Evolutionary conservation across 37 sponge, comb jelly and placozoan genomes (phyloP), one percentile per base, ranked within the genome.

Genomic region (Aphrocallistes beatrix): DNA sequence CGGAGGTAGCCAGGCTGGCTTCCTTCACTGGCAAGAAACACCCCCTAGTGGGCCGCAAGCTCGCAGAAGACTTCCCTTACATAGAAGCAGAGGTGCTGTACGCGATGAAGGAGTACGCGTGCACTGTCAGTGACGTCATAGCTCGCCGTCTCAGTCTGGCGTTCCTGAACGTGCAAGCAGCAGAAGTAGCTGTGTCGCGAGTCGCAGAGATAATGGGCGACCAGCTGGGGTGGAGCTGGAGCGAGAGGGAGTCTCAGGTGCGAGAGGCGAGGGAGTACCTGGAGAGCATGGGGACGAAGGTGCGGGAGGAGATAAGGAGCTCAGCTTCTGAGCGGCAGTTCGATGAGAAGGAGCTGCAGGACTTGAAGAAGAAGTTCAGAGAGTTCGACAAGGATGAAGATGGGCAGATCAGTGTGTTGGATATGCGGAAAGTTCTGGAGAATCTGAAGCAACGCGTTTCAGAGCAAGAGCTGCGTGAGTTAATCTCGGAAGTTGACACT

Each of bases 31-130:
- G 99, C 50, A 87, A 88, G 34, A 83, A 96, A 30, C 96, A 94
- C 93, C 99, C 99, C 0, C 87, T 99, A 36, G 89, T 94, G 9
- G 99, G 99, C 0, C 51, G 50, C 37, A 83, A 90, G n/a, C 88
- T 99, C 9, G 90, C 90, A 21, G 84, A 90, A 0, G 96, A 96
- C 84, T 94, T 94, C 84, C 99, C 99, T 10, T 99, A 96, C 89
- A 93, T 99, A 37, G 99, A 99, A 69, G 94, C 94, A 19, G 96
- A 99, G 83, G 92, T 99, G 39, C 83, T 83, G 87, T 94, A 96
- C 49, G 93, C 94, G 0, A 86, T 99, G 21, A 87, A 84, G 83
- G 99, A 99, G 89, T 96, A 96, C 69, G 96, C 96, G 3, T 90
- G 92, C 81, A 94, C 93, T 23, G 94, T 86, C 0, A 84, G 90